These are phyloP conservation scores for Callinectes sapidus DNA, from an alignment of 2,888 invertebrate species.

Conservation along the genomic window DNA sequence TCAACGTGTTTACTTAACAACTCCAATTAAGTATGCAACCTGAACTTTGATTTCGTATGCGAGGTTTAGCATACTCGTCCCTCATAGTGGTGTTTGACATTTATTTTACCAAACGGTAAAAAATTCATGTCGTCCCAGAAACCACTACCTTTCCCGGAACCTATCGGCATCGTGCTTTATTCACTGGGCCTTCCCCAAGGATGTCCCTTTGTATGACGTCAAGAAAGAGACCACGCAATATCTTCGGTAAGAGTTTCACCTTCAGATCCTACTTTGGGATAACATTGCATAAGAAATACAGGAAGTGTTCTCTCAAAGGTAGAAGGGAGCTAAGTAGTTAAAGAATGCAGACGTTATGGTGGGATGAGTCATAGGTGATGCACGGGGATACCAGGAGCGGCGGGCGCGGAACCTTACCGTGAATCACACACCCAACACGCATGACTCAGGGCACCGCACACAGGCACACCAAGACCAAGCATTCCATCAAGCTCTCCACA, in stretches of 20 bases:
- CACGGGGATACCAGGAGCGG: slow-evolving; percentile 7
- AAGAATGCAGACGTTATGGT: neutral
- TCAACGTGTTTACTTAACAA: neutral
- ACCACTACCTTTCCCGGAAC: neutral
- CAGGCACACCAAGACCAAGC: neutral
- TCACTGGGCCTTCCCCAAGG: neutral
- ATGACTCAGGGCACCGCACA: neutral
- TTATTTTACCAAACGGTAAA: neutral
- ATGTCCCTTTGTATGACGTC: neutral
- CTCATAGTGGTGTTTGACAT: neutral
- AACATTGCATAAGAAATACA: neutral
- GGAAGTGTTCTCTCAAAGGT: neutral
- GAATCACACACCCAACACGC: neutral
- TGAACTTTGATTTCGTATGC: neutral
- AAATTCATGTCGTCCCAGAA: slow-evolving; percentile 5
- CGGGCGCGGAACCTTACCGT: neutral
- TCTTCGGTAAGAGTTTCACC: neutral
- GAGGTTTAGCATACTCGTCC: neutral
- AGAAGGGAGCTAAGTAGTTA: neutral
- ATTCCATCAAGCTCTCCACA: neutral
- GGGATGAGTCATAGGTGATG: neutral
- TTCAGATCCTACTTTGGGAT: neutral
- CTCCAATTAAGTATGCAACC: neutral
- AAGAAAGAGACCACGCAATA: neutral
- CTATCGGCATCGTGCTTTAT: neutral